Evolutionary conservation across 1,140 invertebrate genomes (phyloP), one percentile per base, ranked within the genome.

Genomic region (Proales similis): DNA sequence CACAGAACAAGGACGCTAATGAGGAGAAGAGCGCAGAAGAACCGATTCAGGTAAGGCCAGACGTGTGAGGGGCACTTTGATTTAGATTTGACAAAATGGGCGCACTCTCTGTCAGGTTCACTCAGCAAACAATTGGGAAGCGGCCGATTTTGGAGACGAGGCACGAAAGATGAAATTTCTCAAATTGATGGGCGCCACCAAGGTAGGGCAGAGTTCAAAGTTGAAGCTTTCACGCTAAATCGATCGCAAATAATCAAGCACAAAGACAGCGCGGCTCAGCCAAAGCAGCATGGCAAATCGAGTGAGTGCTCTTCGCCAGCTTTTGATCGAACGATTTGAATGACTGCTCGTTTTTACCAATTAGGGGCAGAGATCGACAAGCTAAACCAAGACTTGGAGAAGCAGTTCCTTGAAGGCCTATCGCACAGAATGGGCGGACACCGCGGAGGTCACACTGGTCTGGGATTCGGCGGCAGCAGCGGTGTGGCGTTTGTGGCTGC

Each of bases 61-160:
- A 22, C 3, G 5, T 4, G 36, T 17, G 7, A 27, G 45, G 22
- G 36, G 30, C 3, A 39, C 6, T n/a, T n/a, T n/a, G n/a, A n/a
- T n/a, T n/a, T n/a, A n/a, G n/a, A n/a, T n/a, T n/a, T n/a, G n/a
- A n/a, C n/a, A n/a, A n/a, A n/a, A n/a, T n/a, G n/a, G n/a, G n/a
- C n/a, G n/a, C n/a, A n/a, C n/a, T n/a, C n/a, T n/a, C n/a, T n/a
- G n/a, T n/a, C n/a, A n/a, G n/a, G 67, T 71, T 26, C 69, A 69
- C 49, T 71, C 71, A 20, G 69, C 71, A 11, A 74, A 74, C 65
- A 68, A 66, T 26, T 74, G 72, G 72, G 72, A 74, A 60, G 66
- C 65, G 24, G 71, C 68, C 24, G 68, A 73, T 49, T 65, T 74
- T 30, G 72, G 72, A 14, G 69, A 72, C 65, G 66, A 68, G 47